These are phyloP conservation scores for Picus viridis DNA, from an alignment of 2,797 vertebrate genomes.

Conservation along the genomic window DNA sequence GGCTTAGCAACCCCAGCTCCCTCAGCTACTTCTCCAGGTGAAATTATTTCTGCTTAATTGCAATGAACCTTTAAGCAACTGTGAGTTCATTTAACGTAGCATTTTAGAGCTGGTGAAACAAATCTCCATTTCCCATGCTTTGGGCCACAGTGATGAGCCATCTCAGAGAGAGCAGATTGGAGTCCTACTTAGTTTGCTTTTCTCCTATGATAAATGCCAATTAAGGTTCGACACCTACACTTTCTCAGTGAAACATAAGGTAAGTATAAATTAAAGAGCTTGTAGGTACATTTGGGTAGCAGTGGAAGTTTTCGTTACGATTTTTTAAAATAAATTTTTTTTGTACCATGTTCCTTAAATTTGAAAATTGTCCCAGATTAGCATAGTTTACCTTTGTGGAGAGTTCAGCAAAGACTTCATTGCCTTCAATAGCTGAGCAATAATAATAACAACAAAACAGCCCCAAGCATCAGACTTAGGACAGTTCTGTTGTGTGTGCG, in stretches of 20 bases:
- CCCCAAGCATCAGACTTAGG: background rate
- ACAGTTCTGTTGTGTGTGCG: constrained; percentile 33
- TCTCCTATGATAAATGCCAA: background rate
- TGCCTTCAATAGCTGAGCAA: constrained; percentile 4
- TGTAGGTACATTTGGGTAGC: background rate
- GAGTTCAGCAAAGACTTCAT: constrained; percentile 11
- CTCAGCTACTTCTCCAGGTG: background rate
- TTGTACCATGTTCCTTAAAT: background rate
- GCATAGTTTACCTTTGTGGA: background rate
- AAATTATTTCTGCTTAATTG: background rate
- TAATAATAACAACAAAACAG: background rate
- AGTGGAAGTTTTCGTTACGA: background rate
- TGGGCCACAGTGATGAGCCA: background rate
- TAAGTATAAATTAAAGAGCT: background rate
- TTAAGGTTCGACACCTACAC: background rate
- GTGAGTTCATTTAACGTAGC: background rate
- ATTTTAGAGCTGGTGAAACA: background rate
- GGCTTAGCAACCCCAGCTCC: no score
- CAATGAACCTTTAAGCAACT: background rate
- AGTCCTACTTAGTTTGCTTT: background rate
- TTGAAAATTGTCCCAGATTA: background rate
- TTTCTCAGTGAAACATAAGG: background rate
- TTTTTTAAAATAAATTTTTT: background rate
- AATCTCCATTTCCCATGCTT: background rate
- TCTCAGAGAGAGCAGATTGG: background rate